A percentile compares a stretch with the other conserved stretches of the same genome.
Conservation (phyloP, 1,140 invertebrate genomes). For the Elymnias hypermnestra region DNA sequence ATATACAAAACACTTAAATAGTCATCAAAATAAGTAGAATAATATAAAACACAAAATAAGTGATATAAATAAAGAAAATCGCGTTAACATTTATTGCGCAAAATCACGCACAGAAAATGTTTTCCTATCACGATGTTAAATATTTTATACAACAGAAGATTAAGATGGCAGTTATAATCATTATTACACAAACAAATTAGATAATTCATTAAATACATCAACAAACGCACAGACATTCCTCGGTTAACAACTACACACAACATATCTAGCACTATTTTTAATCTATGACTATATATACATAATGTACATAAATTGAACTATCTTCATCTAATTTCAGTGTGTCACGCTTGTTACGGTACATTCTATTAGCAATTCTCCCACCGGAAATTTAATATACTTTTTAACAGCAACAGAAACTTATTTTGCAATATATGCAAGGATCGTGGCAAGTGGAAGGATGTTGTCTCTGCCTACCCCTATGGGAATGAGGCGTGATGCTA, state of each 20-base stretch:
- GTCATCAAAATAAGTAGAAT: too few species aligned
- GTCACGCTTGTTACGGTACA: background rate
- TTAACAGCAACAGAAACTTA: too few species aligned
- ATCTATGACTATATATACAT: conserved; percentile 53
- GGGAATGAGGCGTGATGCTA: too few species aligned
- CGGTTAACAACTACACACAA: conserved; percentile 43
- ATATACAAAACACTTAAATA: too few species aligned
- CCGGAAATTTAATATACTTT: too few species aligned
- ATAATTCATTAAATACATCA: conserved; percentile 28
- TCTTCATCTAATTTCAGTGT: background rate
- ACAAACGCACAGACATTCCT: conserved; percentile 31
- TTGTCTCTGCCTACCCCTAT: too few species aligned
- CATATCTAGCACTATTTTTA: conserved; percentile 33
- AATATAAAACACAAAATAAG: background rate
- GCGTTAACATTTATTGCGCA: conserved; percentile 4
- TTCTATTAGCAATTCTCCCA: too few species aligned
- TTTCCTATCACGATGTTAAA: background rate
- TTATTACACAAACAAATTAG: conserved; percentile 16
- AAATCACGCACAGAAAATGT: background rate
- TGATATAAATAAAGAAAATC: background rate
- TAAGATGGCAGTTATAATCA: conserved; percentile 11
- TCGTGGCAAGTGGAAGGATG: too few species aligned
- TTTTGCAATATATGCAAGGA: too few species aligned
- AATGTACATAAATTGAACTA: conserved; percentile 37
- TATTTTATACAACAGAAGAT: conserved; percentile 10